Evolutionary conservation across 2,113 vertebrate species (phyloP).

Genomic region (Pseudopipra pipra): DNA sequence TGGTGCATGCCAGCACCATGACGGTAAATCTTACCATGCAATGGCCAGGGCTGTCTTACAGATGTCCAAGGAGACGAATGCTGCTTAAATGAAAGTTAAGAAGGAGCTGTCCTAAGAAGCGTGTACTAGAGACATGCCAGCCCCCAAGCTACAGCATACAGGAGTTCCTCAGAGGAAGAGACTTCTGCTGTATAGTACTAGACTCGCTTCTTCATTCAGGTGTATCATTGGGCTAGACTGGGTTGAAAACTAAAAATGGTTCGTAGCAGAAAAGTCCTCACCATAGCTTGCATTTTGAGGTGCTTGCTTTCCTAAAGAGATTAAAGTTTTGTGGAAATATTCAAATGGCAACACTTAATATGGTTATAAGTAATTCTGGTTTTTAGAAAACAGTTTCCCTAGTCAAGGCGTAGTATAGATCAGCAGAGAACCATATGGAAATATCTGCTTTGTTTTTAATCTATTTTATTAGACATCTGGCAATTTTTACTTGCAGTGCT

Average conservation of each 20-base stretch:
- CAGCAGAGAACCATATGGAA: not conserved
- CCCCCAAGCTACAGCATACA: not conserved
- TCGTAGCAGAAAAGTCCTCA: not conserved
- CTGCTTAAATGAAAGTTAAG: not conserved
- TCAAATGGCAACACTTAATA: not conserved
- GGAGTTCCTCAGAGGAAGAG: not conserved
- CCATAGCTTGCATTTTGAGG: not conserved
- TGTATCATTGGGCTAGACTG: not conserved
- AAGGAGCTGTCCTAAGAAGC: not conserved
- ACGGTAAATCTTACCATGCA: not conserved
- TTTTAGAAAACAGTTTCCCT: not conserved
- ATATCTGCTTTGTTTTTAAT: not conserved
- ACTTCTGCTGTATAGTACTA: not conserved
- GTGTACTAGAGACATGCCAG: not conserved
- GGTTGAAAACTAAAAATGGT: not conserved
- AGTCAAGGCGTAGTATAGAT: not conserved
- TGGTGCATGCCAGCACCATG: too few species aligned
- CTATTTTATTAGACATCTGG: not conserved
- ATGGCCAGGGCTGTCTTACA: not conserved
- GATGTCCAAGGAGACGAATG: not conserved
- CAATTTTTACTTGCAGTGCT: not conserved
- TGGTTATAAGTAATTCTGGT: not conserved
- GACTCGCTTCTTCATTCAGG: not conserved
- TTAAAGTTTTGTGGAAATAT: not conserved
- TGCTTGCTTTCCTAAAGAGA: not conserved